A percentile compares a stretch with the other conserved stretches of the same genome.
phyloP scores from a whole-genome alignment of 2,888 invertebrate species.

The Hedya salicella region DNA sequence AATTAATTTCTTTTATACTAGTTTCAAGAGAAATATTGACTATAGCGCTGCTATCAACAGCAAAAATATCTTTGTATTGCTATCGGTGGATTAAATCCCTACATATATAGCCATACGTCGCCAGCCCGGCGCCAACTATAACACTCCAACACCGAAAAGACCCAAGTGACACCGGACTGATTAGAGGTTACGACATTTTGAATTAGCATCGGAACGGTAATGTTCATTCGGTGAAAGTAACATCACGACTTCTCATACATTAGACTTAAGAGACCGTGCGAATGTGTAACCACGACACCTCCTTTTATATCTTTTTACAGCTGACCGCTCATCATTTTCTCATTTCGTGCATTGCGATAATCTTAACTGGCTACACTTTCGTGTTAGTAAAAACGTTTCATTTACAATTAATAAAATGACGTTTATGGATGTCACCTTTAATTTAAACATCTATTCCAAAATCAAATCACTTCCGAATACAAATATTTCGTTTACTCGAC shows the following conservation, averaged over 20 bases:
- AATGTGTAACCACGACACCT: slow-evolving; percentile 69
- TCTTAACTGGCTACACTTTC: slow-evolving; percentile 11
- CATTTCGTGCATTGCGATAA: slow-evolving; percentile 60
- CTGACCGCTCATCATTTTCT: slow-evolving; percentile 74
- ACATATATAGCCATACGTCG: slow-evolving; percentile 33
- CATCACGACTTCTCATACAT: slow-evolving; percentile 82
- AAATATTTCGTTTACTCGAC: neutral
- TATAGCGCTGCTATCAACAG: neutral
- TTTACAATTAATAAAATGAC: neutral
- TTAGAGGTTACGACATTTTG: slow-evolving; percentile 23
- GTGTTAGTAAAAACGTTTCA: neutral
- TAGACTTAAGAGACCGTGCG: slow-evolving; percentile 75
- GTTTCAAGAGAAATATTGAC: slow-evolving; percentile 1
- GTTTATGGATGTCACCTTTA: neutral
- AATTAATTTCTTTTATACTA: neutral
- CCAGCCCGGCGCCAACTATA: slow-evolving; percentile 25
- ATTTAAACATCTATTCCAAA: neutral
- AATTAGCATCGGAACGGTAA: slow-evolving; percentile 58
- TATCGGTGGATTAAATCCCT: slow-evolving; percentile 29
- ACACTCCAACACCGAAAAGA: neutral
- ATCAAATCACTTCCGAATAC: neutral
- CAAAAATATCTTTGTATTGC: slow-evolving; percentile 6
- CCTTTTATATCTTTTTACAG: slow-evolving; percentile 61
- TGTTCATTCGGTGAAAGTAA: slow-evolving; percentile 79
- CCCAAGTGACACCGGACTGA: slow-evolving; percentile 14